These are phyloP conservation scores for Carcharodon carcharias DNA, from an alignment of 2,797 vertebrate species.

Conservation along the genomic window DNA sequence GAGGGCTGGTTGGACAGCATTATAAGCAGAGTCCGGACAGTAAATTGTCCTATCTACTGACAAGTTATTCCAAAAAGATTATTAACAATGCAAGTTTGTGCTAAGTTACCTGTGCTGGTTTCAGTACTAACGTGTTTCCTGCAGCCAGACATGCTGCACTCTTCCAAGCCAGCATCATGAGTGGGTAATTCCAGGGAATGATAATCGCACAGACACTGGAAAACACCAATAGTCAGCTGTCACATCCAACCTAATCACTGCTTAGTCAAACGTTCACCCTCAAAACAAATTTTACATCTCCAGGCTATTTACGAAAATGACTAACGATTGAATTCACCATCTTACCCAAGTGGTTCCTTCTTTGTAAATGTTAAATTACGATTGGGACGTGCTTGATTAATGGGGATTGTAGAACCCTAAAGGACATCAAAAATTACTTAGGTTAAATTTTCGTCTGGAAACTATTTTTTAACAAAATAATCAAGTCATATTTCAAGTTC, in stretches of 20 bases:
- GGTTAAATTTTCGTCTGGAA: not conserved
- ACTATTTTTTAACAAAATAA: not conserved
- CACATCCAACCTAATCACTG: not conserved
- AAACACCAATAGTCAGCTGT: slow-evolving; percentile 11
- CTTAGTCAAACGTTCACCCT: not conserved
- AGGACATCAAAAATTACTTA: slow-evolving; percentile 39
- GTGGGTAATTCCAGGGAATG: slow-evolving; percentile 95
- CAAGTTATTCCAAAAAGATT: not conserved
- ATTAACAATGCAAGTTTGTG: not conserved
- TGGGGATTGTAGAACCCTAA: slow-evolving; percentile 92
- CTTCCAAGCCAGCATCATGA: slow-evolving; percentile 99
- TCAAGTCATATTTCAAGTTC: not conserved
- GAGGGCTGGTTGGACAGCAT: not conserved
- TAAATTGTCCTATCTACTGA: not conserved
- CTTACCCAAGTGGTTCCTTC: slow-evolving; percentile 89
- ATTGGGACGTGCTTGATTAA: slow-evolving; percentile 92
- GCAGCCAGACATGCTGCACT: slow-evolving; percentile 88
- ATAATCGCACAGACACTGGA: slow-evolving; percentile 86
- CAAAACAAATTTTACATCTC: not conserved
- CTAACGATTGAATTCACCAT: not conserved
- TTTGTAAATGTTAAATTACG: slow-evolving; percentile 90
- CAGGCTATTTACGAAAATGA: not conserved
- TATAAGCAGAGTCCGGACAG: not conserved
- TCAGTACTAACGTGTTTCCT: slow-evolving; percentile 87
- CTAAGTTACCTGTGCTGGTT: slow-evolving; percentile 82